These are phyloP conservation scores for Coccyzus lansbergi DNA, from an alignment of 2,797 vertebrate genomes.

Conservation along the genomic window DNA sequence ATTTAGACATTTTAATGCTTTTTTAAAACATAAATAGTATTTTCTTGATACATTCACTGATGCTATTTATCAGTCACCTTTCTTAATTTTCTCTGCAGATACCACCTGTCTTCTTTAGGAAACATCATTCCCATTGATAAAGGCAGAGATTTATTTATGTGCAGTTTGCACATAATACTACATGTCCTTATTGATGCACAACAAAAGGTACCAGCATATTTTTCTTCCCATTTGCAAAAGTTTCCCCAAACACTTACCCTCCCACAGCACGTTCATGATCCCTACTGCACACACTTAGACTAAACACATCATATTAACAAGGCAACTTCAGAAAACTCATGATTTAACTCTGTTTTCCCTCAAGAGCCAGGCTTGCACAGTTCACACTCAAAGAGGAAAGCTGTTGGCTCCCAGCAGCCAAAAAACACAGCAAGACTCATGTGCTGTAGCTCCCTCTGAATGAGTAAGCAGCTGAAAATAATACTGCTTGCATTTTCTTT, in stretches of 20 bases:
- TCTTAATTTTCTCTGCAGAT: neutral
- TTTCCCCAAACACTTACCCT: constrained; percentile 6
- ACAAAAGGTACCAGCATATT: neutral
- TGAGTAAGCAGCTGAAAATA: constrained; percentile 58
- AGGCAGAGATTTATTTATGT: neutral
- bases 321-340: neutral
- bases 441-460: neutral
- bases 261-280: neutral
- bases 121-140: neutral
- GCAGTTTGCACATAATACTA: neutral
- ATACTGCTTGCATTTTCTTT: constrained; percentile 30
- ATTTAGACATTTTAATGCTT: neutral
- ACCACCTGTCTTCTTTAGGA: neutral
- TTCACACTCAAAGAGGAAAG: neutral
- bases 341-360: neutral
- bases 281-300: neutral
- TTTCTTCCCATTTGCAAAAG: neutral
- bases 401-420: constrained; percentile 6
- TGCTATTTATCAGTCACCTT: neutral
- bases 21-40: neutral
- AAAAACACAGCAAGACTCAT: constrained; percentile 7
- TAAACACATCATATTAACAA: neutral
- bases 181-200: neutral
- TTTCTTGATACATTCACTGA: neutral
- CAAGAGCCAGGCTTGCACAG: accelerated